A percentile compares a stretch with the other conserved stretches of the same genome.
These are phyloP conservation scores for Oplegnathus fasciatus DNA, from an alignment of 2,113 vertebrate genomes.

Conservation along the genomic window DNA sequence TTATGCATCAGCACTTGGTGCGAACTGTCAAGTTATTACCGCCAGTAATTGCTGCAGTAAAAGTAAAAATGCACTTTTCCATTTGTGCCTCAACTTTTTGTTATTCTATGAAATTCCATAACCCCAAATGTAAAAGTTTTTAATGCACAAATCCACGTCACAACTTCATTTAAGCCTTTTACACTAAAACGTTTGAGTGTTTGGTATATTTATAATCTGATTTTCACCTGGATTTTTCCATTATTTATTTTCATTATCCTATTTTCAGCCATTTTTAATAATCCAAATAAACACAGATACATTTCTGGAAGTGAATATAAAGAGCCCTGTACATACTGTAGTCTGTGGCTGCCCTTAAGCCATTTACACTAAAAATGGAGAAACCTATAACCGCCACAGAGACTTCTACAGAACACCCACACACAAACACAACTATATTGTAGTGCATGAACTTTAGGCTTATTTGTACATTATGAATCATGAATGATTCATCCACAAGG, in stretches of 20 bases:
- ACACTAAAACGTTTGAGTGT: neutral
- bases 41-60: neutral
- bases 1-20: neutral
- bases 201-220: neutral
- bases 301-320: neutral
- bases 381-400: neutral
- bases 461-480: conserved; percentile 59
- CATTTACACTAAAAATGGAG: conserved; percentile 12
- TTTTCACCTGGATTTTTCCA: neutral
- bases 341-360: conserved; percentile 1
- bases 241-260: neutral
- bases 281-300: neutral
- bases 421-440: conserved; percentile 21
- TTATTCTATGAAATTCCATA: neutral
- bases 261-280: neutral
- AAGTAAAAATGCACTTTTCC: neutral
- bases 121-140: neutral
- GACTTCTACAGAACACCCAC: conserved; percentile 51
- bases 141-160: neutral
- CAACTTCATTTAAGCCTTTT: neutral
- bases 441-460: conserved; percentile 23
- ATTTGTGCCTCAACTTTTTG: neutral
- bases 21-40: conserved; percentile 2
- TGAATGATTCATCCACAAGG: conserved; percentile 58
- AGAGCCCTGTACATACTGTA: neutral